phyloP scores from a whole-genome alignment of 2,888 invertebrate species.

The Scaptomyza polygonia region DNA sequence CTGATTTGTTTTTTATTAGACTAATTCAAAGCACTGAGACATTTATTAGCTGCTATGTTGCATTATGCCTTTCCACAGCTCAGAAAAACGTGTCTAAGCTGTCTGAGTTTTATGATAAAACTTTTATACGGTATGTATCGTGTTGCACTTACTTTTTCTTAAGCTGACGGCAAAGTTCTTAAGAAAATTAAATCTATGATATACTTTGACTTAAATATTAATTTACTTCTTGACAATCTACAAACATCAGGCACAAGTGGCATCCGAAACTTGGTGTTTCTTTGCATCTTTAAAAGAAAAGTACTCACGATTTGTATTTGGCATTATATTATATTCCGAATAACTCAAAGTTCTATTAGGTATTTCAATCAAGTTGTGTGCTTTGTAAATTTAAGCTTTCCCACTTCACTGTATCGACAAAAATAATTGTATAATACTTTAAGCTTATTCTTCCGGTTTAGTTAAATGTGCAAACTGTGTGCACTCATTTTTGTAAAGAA shows the following conservation, averaged over 20 bases:
- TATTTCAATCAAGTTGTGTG: too few species aligned
- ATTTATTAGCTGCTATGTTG: constrained; percentile 22
- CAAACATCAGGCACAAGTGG: constrained; percentile 85
- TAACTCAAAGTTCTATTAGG: constrained; percentile 2
- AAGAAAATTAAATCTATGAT: constrained; percentile 68
- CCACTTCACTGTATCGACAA: not conserved
- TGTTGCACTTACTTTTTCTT: constrained; percentile 69
- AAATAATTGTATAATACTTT: constrained; percentile 10
- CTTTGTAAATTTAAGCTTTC: not conserved
- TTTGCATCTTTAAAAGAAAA: constrained; percentile 62
- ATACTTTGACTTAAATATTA: not conserved
- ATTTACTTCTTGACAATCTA: too few species aligned
- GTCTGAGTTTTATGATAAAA: constrained; percentile 14
- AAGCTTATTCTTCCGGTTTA: not conserved
- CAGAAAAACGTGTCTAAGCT: constrained; percentile 8
- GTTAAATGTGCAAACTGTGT: constrained; percentile 15
- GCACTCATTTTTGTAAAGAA: too few species aligned
- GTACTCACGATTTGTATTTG: not conserved
- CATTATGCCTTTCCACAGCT: constrained; percentile 31
- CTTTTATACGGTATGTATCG: constrained; percentile 83
- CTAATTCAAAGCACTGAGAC: constrained; percentile 31
- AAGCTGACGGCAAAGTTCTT: constrained; percentile 82
- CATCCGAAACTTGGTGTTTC: constrained; percentile 87
- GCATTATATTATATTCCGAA: not conserved
- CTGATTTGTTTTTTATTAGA: constrained; percentile 31